Evolutionary conservation across 2,888 invertebrate genomes (phyloP), one percentile per base, ranked within the genome.

Genomic region (Sycophila texana): DNA sequence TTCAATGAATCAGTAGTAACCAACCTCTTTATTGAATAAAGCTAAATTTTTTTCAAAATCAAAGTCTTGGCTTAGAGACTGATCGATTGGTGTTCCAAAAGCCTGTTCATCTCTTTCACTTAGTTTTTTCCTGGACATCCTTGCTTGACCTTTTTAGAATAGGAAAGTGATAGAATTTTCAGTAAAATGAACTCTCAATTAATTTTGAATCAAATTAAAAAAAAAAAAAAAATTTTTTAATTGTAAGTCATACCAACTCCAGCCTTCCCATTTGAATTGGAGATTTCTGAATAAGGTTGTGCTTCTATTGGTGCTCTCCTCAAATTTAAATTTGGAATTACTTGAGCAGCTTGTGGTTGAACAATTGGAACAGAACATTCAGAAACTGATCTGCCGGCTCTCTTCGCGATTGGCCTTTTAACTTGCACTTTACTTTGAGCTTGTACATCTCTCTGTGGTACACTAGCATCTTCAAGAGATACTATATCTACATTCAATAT

Each of bases 31-130:
- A 91, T 98, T 95, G 91, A 98, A 98, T 67, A 98, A 92, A 26
- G 97, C 97, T 75, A 98, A 92, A 92, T 98, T 98, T 83, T 96
- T 97, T 89, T 98, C 98, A 92, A 98, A 98, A 92, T 98, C 98
- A 92, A 98, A 98, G 86, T 98, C 98, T 88, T 95, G 93, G 83
- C 91, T 92, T 83, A 93, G 91, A 72, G 92, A 92, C 74, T 94
- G 93, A 83, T 95, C 95, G 13, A 94, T 91, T 60, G 95, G 94
- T 5, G 93, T 93, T 47, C 95, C 96, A 91, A 96, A 96, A 88
- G 96, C 96, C 76, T 95, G 94, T 88, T 95, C 95, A 90, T 95
- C 94, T 84, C 93, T 85, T 73, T 87, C 88, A 20, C 85, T 92
- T 86, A 93, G 91, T 74, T 91, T 90, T 83, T 92, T 87, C 65